Evolutionary conservation across 2,113 vertebrate species (phyloP).

Genomic region (Nycticorax nycticorax): DNA sequence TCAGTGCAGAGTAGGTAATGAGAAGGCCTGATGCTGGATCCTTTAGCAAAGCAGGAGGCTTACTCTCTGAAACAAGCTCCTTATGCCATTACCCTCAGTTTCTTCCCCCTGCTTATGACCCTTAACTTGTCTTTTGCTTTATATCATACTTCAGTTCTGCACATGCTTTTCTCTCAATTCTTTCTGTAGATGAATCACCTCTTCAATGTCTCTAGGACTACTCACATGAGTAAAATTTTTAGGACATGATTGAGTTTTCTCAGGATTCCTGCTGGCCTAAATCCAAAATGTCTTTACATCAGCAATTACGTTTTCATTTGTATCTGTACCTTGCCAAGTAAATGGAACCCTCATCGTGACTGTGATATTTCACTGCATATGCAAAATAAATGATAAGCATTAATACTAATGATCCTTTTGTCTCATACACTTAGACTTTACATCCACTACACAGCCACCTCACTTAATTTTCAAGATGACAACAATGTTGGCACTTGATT

Average conservation of each 20-base stretch:
- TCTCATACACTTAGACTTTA: constrained; percentile 39
- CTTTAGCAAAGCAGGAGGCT: not conserved
- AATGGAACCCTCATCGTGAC: constrained; percentile 8
- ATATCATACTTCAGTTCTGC: not conserved
- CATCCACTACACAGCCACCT: not conserved
- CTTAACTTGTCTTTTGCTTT: not conserved
- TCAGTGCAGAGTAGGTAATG: not conserved
- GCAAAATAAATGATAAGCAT: constrained; percentile 31
- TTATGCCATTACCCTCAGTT: not conserved
- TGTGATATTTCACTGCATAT: constrained; percentile 2
- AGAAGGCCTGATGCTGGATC: not conserved
- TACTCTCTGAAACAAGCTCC: not conserved
- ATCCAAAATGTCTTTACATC: constrained; percentile 9
- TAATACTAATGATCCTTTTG: constrained; percentile 45
- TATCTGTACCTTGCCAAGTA: not conserved
- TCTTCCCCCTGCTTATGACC: not conserved
- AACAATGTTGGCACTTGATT: constrained; percentile 36
- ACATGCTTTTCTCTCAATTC: not conserved
- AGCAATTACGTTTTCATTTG: constrained; percentile 19
- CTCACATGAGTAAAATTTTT: not conserved
- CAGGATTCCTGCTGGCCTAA: not conserved
- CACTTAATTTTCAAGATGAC: constrained; percentile 43
- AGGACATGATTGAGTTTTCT: not conserved
- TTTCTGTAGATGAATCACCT: not conserved
- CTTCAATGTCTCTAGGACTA: not conserved